Conservation (phyloP, 2,888 invertebrate genomes). For the Acleris holmiana region DNA sequence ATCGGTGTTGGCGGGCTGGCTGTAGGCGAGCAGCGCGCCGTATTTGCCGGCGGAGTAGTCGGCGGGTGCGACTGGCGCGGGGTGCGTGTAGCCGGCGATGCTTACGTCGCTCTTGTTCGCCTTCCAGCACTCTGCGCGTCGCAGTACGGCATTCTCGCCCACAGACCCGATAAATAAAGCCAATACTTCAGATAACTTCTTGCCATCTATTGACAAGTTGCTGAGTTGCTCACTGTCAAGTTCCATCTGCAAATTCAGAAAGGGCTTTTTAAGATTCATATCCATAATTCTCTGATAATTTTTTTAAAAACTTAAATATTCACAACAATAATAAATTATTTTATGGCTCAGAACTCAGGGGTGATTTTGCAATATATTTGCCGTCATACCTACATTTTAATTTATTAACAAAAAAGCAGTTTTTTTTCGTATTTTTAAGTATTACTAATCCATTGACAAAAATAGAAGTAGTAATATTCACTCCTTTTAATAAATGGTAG, state of each 20-base stretch:
- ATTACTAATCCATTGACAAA: no score
- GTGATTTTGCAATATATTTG: no score
- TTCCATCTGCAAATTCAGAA: constrained; percentile 75
- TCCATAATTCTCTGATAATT: no score
- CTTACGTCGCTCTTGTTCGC: constrained; percentile 74
- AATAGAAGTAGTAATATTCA: no score
- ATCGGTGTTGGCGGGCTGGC: constrained; percentile 66
- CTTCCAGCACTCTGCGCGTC: constrained; percentile 91
- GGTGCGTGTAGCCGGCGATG: constrained; percentile 92
- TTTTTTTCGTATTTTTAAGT: no score
- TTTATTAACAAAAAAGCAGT: no score
- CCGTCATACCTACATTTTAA: no score
- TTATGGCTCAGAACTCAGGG: no score
- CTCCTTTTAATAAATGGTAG: no score
- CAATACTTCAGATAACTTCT: constrained; percentile 90
- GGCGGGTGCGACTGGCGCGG: constrained; percentile 80
- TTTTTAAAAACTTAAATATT: no score
- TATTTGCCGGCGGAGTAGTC: constrained; percentile 91
- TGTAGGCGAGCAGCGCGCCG: constrained; percentile 92
- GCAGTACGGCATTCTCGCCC: constrained; percentile 94
- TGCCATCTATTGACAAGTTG: constrained; percentile 86
- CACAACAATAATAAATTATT: no score
- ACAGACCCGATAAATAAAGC: constrained; percentile 94
- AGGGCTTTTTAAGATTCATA: background rate
- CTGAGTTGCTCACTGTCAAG: constrained; percentile 88